Base-by-base conservation (phyloP, 2,113 vertebrate species). In the Phalacrocorax carbo region DNA sequence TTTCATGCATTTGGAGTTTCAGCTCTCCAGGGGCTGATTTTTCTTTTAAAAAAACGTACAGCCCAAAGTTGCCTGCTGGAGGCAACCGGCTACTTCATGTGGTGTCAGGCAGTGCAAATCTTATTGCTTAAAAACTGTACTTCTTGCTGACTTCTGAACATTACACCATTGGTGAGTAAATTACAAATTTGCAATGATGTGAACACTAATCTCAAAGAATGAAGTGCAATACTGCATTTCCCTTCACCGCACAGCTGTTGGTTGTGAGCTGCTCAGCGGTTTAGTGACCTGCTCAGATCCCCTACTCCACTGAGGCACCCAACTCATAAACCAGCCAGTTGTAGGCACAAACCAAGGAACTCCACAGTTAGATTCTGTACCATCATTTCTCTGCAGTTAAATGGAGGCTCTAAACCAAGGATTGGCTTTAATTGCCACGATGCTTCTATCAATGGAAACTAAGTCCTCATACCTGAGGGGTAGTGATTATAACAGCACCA, bases 401-500 rank as follows among this genome's bases (percentile, higher is more conserved):
- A 21, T 0, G 77, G 29, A 42, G 58, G 8, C 44, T 55, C 36
- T 30, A 57, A 52, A 5, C 21, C 83, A 69, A 57, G 44, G 19
- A 54, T 1, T 70, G 22, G 32, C 48, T 82, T 26, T 30, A 27
- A 32, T 9, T 61, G 51, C 44, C 26, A 40, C 0, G 1, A 22
- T 7, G 34, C 10, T 66, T 27, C 38, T 14, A 12, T 4, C 25
- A 19, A 6, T 5, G 13, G 29, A 57, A 78, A 26, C 18, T 0
- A 16, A n/a, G 38, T 9, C 55, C 17, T 20, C 86, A 48, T 92
- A 99, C 99, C 99, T 99, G 99, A 4, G 99, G 99, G 2, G 99
- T 99, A 79, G 99, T 99, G 94, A 99, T 96, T 9, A 99, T 97
- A 61, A 99, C 98, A 0, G 99, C 99, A 5, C 99, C 99, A 1